Evolutionary conservation across 2,113 vertebrate genomes (phyloP), one percentile per base, ranked within the genome.

Genomic region (Mungos mungo): DNA sequence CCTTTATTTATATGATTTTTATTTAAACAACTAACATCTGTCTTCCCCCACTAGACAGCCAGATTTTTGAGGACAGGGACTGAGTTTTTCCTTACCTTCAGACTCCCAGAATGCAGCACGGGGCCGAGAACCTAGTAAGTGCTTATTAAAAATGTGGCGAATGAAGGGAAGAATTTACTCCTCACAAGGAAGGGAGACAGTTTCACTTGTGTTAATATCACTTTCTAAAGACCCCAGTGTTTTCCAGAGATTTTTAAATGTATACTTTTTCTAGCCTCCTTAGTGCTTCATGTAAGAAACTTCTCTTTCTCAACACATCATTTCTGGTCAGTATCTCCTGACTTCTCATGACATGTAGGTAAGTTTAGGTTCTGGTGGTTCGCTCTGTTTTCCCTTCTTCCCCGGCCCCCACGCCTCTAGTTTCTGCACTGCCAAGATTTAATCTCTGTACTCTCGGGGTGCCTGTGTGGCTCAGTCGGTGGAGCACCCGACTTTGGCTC

Each of bases 261-360:
- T 25, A 76, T 45, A 5, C 41, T 72, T 69, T 76, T 69, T 54
- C 65, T 76, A 33, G 21, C 19, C 29, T 14, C 31, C 29, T 81
- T 33, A 5, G 0, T 3, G n/a, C 31, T 85, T 88, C 84, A 66
- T 12, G 18, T 25, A 23, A 68, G 13, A 38, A 69, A 66, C 9
- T 68, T 88, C 57, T 35, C 2, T 68, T 71, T 88, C 74, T 65
- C 19, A 18, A 2, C 50, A 50, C 11, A 0, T 60, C 47, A 2
- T 2, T 45, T 68, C 60, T 10, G 47, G 10, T 31, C 63, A 21
- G 16, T 5, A 12, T 18, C 96, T 72, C 72, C 19, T 13, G 79
- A 50, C 23, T 72, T 72, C n/a, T 5, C 18, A 13, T 0, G 21
- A 19, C 4, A 0, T 3, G 5, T 1, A 27, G 27, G 35, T 4